Evolutionary conservation across 2,797 vertebrate genomes (phyloP), one percentile per base, ranked within the genome.

Genomic region (Protosalanx chinensis): DNA sequence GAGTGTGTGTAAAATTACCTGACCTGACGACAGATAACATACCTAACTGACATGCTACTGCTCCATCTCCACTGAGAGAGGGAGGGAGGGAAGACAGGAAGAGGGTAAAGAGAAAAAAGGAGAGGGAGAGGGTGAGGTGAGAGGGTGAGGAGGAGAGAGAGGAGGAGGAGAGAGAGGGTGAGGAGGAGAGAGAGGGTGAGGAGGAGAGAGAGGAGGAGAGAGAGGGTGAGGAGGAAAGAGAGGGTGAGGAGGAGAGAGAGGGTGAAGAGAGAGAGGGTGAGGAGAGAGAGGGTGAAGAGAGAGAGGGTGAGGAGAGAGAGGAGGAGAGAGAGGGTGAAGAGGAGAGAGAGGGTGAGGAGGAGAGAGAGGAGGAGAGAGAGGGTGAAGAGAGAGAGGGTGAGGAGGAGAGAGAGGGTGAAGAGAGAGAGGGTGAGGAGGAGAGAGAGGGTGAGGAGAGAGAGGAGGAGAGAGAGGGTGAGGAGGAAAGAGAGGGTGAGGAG

Each of bases 21-120:
- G 87, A 85, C 87, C 88, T 79, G 90, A 90, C 90, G 86, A 88
- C 84, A 88, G 89, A 91, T 90, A 85, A 86, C 83, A 81, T 81
- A 83, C 82, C 81, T 79, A 84, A 16, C 89, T 85, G 82, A 89
- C 83, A 70, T 72, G 74, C 72, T 61, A 41, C 61, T 64, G 61
- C 32, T 41, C 46, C 65, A 29, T 6, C n/a, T 20, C n/a, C 56
- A 57, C n/a, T 29, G 5, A 35, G 32, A 33, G 16, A 33, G 16
- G 18, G 35, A 32, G 7, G 7, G 35, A 35, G 23, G n/a, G n/a
- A 32, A 27, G 18, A 15, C n/a, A 6, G 6, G 33, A 35, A 6
- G 3, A 6, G 0, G 33, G 1, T 4, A 4, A 6, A 5, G 2
- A 5, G 23, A 27, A 27, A 27, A 1, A 27, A 53, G 10, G 7